Conservation (phyloP, 2,888 invertebrate genomes). For the Adelphocoris suturalis region DNA sequence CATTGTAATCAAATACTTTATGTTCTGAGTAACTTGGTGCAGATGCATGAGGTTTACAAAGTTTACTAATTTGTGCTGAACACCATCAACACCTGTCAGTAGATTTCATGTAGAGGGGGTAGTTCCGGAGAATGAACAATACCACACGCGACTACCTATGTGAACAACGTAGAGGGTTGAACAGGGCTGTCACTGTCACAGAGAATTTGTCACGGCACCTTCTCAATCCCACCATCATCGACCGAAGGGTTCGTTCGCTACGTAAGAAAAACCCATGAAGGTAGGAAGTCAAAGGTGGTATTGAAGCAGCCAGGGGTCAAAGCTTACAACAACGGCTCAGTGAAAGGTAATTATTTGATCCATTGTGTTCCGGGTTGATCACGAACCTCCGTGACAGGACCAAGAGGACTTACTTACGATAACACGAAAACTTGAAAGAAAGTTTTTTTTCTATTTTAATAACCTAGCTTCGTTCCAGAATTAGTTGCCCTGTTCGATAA, state of each 20-base stretch:
- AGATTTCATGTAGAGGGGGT: background rate
- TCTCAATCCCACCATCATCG: background rate
- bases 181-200: constrained; percentile 2
- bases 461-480: background rate
- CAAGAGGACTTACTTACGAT: constrained; percentile 27
- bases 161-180: too few species aligned
- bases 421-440: constrained; percentile 53
- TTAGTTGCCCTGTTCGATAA: background rate
- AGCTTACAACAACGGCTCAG: constrained; percentile 41
- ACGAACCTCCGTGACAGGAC: constrained; percentile 61
- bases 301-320: constrained; percentile 37
- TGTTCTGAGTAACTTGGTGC: too few species aligned
- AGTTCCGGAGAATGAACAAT: background rate
- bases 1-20: too few species aligned
- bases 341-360: constrained; percentile 65
- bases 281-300: constrained; percentile 52
- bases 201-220: constrained; percentile 25
- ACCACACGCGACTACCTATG: background rate
- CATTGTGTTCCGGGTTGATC: constrained; percentile 63
- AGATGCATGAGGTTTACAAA: too few species aligned
- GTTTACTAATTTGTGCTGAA: too few species aligned
- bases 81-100: background rate
- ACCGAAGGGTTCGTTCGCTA: constrained; percentile 6
- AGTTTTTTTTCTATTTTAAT: constrained; percentile 13
- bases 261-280: background rate